Evolutionary conservation across 2,113 vertebrate species (phyloP), one percentile per base, ranked within the genome.

Genomic region (Paraplagusia blochii): DNA sequence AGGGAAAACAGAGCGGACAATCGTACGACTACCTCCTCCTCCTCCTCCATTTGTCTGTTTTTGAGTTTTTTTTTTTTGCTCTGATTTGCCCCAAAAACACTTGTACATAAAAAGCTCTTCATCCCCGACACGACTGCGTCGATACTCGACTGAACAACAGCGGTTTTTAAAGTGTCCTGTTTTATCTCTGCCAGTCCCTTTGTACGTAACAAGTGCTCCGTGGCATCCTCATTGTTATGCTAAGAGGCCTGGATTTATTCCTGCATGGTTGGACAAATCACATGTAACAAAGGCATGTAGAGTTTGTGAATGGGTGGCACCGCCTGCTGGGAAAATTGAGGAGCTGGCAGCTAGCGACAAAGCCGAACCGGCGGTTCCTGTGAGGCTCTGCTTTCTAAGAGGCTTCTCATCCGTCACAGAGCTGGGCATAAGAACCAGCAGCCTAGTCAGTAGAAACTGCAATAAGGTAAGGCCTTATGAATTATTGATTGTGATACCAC

Each of bases 401-500:
- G 72, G 63, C 71, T 80, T 83, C 82, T 89, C 81, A 88, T 89
- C 85, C 71, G 76, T 87, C 75, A 79, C 78, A 80, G 82, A 85
- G 78, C 76, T 70, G 64, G 72, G 72, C 61, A 67, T 83, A 79
- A 87, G 76, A 81, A 82, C 69, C 66, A 60, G 53, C 35, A 73
- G 78, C 76, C 73, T 77, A 82, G 77, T 85, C 74, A 84, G 81
- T 70, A 86, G 84, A 84, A 84, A 62, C 85, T 82, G 80, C 88
- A 90, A 90, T 90, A 91, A 89, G 88, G 74, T 84, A 83, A 77
- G 72, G 80, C 63, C 75, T 88, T 88, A 91, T 89, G 85, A 89
- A 90, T 90, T 90, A 90, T 90, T 89, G 87, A 91, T 91, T 83
- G 66, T 64, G 56, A 72, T 57, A 53, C 36, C 17, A 68, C 57